Conservation (phyloP, 2,113 vertebrate genomes). For the Corythoichthys intestinalis region DNA sequence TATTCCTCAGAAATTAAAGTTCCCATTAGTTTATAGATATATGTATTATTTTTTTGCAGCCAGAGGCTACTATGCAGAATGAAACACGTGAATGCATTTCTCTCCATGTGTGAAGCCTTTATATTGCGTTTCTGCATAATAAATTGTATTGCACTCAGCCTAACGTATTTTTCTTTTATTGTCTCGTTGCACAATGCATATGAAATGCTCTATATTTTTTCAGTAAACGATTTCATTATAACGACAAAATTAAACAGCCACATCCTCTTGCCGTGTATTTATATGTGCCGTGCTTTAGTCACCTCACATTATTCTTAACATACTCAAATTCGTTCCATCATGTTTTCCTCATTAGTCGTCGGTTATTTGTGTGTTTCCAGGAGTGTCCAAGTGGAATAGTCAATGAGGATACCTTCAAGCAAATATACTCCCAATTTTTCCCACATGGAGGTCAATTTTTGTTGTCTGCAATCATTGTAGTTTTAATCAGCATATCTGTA, state of each 20-base stretch:
- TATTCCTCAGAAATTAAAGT: neutral
- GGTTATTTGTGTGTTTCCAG: constrained; percentile 59
- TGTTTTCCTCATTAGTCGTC: neutral
- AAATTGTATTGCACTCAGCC: neutral
- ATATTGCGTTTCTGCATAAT: neutral
- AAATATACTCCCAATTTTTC: constrained; percentile 97
- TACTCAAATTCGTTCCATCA: neutral
- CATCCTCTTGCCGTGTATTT: neutral
- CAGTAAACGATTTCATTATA: neutral
- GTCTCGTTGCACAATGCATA: neutral
- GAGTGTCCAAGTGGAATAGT: constrained; percentile 94
- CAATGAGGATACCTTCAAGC: constrained; percentile 95
- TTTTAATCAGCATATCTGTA: neutral
- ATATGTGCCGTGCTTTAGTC: neutral
- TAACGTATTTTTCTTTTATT: neutral
- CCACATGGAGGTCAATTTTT: constrained; percentile 88
- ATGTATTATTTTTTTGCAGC: neutral
- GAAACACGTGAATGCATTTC: neutral
- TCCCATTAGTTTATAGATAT: neutral
- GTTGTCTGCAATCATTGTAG: neutral
- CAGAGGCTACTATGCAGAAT: neutral
- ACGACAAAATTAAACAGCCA: constrained; percentile 1
- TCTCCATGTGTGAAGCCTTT: neutral
- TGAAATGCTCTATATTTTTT: neutral
- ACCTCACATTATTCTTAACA: neutral